Conservation (phyloP, 2,888 invertebrate species). For the Crepidodera aurea region DNA sequence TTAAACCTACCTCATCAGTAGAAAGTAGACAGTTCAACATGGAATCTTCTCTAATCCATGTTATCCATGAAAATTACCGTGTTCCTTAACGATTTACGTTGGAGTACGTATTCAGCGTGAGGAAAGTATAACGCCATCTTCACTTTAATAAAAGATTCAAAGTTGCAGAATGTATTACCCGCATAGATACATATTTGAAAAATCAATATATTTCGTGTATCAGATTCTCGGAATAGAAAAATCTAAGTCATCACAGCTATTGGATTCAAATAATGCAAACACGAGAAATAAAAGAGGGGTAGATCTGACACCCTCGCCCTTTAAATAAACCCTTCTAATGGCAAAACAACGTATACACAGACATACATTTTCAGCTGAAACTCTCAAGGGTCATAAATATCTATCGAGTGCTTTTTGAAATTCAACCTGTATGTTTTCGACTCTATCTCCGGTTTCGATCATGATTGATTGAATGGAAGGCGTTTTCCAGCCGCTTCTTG, state of each 20-base stretch:
- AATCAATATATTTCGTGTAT: too few relatives aligned
- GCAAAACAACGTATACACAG: constrained; percentile 30
- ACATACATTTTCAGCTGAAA: constrained; percentile 15
- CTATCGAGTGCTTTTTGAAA: constrained; percentile 39
- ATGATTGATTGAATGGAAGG: constrained; percentile 38
- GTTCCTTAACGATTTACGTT: too few relatives aligned
- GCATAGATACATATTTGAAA: too few relatives aligned
- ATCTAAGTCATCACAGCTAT: not conserved
- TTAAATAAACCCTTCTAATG: constrained; percentile 18
- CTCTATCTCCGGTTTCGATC: constrained; percentile 35
- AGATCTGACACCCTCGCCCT: constrained; percentile 19
- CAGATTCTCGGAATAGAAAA: too few relatives aligned
- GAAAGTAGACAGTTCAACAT: too few relatives aligned
- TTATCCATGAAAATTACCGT: too few relatives aligned
- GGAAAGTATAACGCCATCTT: too few relatives aligned
- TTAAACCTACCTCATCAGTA: too few relatives aligned
- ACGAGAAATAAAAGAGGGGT: not conserved
- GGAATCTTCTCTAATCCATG: too few relatives aligned
- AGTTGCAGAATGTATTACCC: too few relatives aligned
- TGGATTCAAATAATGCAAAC: not conserved
- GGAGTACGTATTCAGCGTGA: too few relatives aligned
- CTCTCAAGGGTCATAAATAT: constrained; percentile 38
- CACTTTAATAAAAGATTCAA: too few relatives aligned
- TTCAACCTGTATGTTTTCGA: constrained; percentile 39
- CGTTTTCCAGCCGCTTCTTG: constrained; percentile 25